Percentiles rank a stretch among this genome's conserved stretches.
Conservation (phyloP, 2,797 vertebrate species). For the Tinamus major region DNA sequence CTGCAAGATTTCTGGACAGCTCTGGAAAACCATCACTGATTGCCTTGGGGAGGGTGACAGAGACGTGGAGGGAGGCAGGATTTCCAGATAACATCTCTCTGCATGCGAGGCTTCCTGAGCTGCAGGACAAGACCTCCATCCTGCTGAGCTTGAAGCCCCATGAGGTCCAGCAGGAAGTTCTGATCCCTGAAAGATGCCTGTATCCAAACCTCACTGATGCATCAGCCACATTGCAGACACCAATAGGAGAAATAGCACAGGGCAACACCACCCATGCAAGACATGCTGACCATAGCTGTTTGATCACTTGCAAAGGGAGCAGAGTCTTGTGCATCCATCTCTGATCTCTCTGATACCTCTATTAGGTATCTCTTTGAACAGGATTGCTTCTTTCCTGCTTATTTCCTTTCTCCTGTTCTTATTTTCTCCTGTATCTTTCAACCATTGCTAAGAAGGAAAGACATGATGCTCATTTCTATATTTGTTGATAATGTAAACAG, state of each 20-base stretch:
- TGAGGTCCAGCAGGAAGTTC: neutral
- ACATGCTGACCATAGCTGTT: neutral
- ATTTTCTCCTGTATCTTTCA: neutral
- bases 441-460: neutral
- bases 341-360: too few relatives aligned
- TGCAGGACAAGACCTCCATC: neutral
- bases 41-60: neutral
- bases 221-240: neutral
- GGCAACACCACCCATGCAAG: neutral
- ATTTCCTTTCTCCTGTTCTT: neutral
- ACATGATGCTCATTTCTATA: neutral
- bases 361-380: neutral
- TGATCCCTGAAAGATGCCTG: neutral
- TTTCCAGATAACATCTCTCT: neutral
- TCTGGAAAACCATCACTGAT: neutral
- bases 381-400: neutral
- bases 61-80: neutral
- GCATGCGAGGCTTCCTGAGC: neutral
- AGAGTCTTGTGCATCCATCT: neutral
- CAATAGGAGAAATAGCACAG: neutral
- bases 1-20: neutral
- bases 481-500: accelerated
- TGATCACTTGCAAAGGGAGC: neutral
- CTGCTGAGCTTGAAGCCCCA: neutral
- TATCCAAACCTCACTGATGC: neutral